Evolutionary conservation across 2,797 vertebrate genomes (phyloP), one percentile per base, ranked within the genome.

Genomic region (Loriculus beryllinus): DNA sequence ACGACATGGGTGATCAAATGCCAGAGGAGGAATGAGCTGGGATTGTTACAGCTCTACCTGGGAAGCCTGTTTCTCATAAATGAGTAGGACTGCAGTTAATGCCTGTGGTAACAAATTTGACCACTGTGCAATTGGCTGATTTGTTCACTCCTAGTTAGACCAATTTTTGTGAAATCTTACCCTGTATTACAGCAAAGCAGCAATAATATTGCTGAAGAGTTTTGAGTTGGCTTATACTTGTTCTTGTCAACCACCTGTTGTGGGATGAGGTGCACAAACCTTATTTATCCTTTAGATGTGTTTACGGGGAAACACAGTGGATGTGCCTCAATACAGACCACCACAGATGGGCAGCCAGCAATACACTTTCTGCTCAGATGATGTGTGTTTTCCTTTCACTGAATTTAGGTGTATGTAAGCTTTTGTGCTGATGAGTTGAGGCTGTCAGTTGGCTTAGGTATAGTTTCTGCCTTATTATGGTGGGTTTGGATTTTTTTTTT

Each of bases 91-190:
- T 93, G 78, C 54, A 80, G 51, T 75, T 93, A 80, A 56, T 93
- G 86, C 88, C 86, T 92, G 82, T 64, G 92, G 86, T 91, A 94
- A 82, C 47, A 70, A 74, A 71, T 84, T 39, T 82, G 89, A 76
- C 83, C 81, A 52, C 91, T 90, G 5, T 72, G 79, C 82, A 93
- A 74, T 86, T 95, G 93, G 48, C 84, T 76, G 79, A 86, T 92
- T 96, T 94, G 90, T 97, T 96, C 56, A 0, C 87, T 93, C 78
- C 74, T 93, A 77, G 70, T 93, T 85, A 88, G 78, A 74, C 83
- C 90, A 68, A 92, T 92, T 96, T 95, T 68, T 92, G 83, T 94
- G 92, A 96, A 96, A 95, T 82, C 33, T 62, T 91, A 88, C 85
- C 86, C 83, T 40, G 8, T 54, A 18, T 85, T 89, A 49, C 52